Evolutionary conservation across 2,113 vertebrate genomes (phyloP).

Genomic region (Corythornis vintsioides): DNA sequence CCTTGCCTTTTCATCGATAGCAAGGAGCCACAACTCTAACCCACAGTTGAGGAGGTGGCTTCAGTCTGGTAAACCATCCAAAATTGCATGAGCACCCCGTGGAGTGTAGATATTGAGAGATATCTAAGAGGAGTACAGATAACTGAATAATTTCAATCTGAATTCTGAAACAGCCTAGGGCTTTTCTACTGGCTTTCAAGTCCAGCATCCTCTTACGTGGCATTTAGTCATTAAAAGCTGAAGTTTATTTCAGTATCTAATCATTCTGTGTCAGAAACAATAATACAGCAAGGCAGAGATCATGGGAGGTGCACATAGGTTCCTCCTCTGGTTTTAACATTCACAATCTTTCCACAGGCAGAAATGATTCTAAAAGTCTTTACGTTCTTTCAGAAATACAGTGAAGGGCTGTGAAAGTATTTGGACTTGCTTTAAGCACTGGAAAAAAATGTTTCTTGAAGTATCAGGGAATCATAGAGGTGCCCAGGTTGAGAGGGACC

Average conservation of each 20-base stretch:
- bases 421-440: not conserved
- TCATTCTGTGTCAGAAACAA: not conserved
- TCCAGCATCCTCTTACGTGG: constrained; percentile 41
- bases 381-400: not conserved
- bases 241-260: constrained; percentile 29
- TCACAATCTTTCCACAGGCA: not conserved
- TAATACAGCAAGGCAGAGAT: not conserved
- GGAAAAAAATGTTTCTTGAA: constrained; percentile 30
- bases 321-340: not conserved
- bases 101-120: constrained; percentile 73
- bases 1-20: constrained; percentile 69
- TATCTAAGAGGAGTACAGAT: constrained; percentile 52
- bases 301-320: not conserved
- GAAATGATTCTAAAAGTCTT: not conserved
- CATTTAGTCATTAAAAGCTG: constrained; percentile 49
- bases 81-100: constrained; percentile 66
- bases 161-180: constrained; percentile 65
- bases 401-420: not conserved
- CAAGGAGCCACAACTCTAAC: constrained; percentile 71
- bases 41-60: constrained; percentile 67
- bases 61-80: constrained; percentile 69
- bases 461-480: not conserved
- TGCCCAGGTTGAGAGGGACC: rapidly evolving
- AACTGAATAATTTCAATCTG: constrained; percentile 70
- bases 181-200: constrained; percentile 61